These are phyloP conservation scores for Pseudocheirus occidentalis DNA, from an alignment of 2,797 vertebrate genomes.

Conservation along the genomic window DNA sequence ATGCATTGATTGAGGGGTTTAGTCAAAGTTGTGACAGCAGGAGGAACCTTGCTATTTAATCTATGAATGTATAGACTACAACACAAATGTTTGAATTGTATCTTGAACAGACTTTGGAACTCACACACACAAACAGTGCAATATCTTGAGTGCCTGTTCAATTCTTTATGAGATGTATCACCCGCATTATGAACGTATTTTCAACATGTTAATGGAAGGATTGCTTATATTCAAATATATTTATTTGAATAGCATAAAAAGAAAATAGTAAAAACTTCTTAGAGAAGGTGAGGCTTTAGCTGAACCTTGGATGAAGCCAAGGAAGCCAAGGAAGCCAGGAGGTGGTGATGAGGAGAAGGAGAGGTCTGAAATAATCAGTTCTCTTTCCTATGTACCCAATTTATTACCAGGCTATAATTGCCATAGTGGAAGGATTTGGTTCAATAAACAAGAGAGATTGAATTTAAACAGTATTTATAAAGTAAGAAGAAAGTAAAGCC, in stretches of 20 bases:
- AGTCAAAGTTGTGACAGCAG: not conserved
- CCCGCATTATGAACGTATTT: slow-evolving; percentile 80
- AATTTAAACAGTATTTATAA: not conserved
- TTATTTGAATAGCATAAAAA: not conserved
- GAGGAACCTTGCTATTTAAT: slow-evolving; percentile 1
- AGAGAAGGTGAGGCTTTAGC: not conserved
- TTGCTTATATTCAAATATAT: not conserved
- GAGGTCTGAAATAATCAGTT: not conserved
- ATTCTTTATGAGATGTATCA: slow-evolving; percentile 74
- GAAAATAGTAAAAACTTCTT: not conserved
- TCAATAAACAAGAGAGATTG: not conserved
- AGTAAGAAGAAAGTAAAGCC: not conserved
- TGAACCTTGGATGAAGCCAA: not conserved
- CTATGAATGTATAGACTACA: not conserved
- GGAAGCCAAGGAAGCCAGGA: not conserved
- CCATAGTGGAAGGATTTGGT: not conserved
- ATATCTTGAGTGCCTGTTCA: slow-evolving; percentile 76
- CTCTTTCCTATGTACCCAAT: not conserved
- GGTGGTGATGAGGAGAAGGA: not conserved
- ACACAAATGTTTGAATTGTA: not conserved
- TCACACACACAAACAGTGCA: slow-evolving; percentile 57
- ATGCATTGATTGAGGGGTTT: not conserved
- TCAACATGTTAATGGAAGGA: slow-evolving; percentile 61
- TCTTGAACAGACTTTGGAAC: slow-evolving; percentile 63
- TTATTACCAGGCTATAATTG: not conserved